Evolutionary conservation across 2,113 vertebrate genomes (phyloP).

Genomic region (Psilopogon haemacephalus): DNA sequence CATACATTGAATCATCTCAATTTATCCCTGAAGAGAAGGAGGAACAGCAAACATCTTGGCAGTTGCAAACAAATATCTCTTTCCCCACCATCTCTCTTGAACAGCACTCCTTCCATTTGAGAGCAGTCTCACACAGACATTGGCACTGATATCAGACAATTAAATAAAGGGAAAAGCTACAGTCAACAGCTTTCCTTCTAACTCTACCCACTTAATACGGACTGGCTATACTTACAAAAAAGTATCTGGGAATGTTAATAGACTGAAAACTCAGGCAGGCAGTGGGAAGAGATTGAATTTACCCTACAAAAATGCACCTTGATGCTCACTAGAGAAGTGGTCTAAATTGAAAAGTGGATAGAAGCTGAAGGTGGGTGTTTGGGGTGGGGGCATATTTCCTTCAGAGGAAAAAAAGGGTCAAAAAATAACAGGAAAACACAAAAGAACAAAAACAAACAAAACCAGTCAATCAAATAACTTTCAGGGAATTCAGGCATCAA

Average conservation of each 20-base stretch:
- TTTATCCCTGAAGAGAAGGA: conserved; percentile 29
- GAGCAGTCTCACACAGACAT: conserved; percentile 1
- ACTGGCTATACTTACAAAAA: background rate
- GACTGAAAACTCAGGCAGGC: background rate
- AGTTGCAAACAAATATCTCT: background rate
- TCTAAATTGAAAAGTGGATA: background rate
- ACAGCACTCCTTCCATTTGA: background rate
- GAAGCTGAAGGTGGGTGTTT: background rate
- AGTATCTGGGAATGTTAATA: background rate
- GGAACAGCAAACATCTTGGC: background rate
- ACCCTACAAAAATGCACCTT: background rate
- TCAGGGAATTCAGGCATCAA: background rate
- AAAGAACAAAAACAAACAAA: background rate
- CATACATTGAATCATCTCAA: background rate
- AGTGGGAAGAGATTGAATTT: background rate
- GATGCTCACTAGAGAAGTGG: background rate
- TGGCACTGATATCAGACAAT: background rate
- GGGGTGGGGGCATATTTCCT: background rate
- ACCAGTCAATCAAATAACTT: background rate
- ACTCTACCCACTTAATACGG: background rate
- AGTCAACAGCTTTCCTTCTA: background rate
- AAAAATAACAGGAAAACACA: background rate
- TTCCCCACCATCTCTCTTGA: background rate
- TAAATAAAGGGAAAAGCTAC: background rate
- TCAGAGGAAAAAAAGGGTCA: background rate